These are phyloP conservation scores for Gerris lacustris DNA, from an alignment of 2,888 invertebrate species.

Conservation along the genomic window DNA sequence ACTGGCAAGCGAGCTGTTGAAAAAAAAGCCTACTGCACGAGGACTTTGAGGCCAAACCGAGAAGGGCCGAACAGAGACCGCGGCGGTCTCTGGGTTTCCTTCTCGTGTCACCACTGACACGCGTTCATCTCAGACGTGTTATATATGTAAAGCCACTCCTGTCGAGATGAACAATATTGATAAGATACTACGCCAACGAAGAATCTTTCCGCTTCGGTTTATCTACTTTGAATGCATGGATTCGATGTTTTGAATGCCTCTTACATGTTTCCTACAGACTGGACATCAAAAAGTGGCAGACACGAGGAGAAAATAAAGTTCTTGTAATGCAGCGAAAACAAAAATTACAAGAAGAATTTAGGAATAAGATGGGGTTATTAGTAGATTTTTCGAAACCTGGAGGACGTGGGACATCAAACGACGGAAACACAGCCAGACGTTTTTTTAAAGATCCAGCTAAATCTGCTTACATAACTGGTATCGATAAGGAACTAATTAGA, in stretches of 20 bases:
- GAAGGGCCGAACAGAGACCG: too few species aligned
- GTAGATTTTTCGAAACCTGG: constrained; percentile 15
- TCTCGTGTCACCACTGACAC: constrained; percentile 19
- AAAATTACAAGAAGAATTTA: constrained; percentile 13
- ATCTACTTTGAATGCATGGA: not conserved
- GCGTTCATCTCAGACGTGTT: constrained; percentile 15
- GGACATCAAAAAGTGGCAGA: constrained; percentile 13
- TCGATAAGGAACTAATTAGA: not conserved
- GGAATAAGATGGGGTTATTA: constrained; percentile 1
- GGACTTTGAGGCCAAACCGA: too few species aligned
- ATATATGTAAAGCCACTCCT: constrained; percentile 14
- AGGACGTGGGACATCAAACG: constrained; percentile 14
- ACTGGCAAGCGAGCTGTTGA: too few species aligned
- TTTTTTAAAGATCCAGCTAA: constrained; percentile 13
- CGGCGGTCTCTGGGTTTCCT: too few species aligned
- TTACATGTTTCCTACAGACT: constrained; percentile 14
- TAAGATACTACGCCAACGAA: too few species aligned
- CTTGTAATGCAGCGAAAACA: not conserved
- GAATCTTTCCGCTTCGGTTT: not conserved
- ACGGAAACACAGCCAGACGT: constrained; percentile 18
- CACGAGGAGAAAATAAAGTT: not conserved
- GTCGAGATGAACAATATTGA: constrained; percentile 16
- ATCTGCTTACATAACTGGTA: constrained; percentile 13
- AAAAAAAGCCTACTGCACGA: too few species aligned
- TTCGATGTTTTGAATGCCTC: too few species aligned